Percentiles rank a stretch among this genome's conserved stretches.
These are phyloP conservation scores for Characodon lateralis DNA, from an alignment of 2,797 vertebrate genomes.

Conservation along the genomic window DNA sequence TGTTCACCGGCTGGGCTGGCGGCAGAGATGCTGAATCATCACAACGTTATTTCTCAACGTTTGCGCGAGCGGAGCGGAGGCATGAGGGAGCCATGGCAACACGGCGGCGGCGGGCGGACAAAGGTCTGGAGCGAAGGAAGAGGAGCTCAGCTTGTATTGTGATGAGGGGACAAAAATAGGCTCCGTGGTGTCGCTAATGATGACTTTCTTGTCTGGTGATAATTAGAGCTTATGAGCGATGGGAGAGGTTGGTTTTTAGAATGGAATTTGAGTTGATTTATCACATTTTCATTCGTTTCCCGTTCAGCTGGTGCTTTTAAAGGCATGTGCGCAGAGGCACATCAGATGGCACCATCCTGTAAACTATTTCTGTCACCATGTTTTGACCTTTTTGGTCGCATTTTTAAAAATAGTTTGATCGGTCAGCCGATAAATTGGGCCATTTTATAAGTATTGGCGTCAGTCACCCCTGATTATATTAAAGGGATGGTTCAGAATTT, in stretches of 20 bases:
- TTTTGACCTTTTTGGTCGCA: background rate
- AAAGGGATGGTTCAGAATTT: background rate
- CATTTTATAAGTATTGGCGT: background rate
- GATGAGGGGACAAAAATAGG: constrained; percentile 2
- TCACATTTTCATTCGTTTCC: background rate
- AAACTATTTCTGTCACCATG: constrained; percentile 3
- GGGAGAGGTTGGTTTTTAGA: background rate
- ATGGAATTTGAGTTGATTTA: background rate
- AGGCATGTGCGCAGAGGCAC: background rate
- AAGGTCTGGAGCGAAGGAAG: constrained; percentile 73
- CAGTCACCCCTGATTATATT: background rate
- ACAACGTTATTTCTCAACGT: constrained; percentile 81
- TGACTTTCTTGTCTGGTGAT: background rate
- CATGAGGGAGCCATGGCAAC: constrained; percentile 80
- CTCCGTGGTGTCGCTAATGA: constrained; percentile 2
- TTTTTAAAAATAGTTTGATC: background rate
- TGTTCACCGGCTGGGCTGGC: constrained; percentile 37
- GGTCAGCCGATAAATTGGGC: background rate
- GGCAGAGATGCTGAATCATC: constrained; percentile 87
- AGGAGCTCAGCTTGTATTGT: constrained; percentile 25
- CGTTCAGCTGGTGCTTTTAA: background rate
- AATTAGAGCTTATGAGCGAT: background rate
- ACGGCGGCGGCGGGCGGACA: constrained; percentile 80
- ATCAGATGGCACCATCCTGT: background rate
- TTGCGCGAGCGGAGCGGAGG: constrained; percentile 70